A percentile compares a stretch with the other conserved stretches of the same genome.
Conservation (phyloP, 1,140 invertebrate genomes). For the Formica exsecta region DNA sequence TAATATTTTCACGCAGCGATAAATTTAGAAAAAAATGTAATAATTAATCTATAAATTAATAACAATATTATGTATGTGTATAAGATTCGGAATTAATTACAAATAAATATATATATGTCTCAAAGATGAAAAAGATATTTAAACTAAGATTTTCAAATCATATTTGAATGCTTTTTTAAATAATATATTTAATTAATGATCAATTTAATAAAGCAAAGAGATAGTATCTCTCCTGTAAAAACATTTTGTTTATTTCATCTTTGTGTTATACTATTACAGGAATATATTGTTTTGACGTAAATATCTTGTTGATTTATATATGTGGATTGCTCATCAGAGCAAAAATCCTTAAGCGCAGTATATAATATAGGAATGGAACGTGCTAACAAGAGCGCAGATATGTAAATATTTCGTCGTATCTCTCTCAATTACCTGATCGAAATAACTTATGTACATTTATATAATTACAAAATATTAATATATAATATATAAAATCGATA, state of each 20-base stretch:
- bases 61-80: neutral
- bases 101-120: neutral
- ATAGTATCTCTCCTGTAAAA: neutral
- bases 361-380: conserved; percentile 29
- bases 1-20: neutral
- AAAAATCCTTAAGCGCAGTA: conserved; percentile 15
- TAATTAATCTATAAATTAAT: neutral
- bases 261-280: conserved; percentile 45
- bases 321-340: neutral
- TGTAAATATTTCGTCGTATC: conserved; percentile 14
- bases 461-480: conserved; percentile 27
- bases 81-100: neutral
- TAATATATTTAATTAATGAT: neutral
- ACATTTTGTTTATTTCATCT: conserved; percentile 42
- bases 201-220: neutral
- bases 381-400: conserved; percentile 21
- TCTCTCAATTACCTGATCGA: neutral
- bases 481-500: conserved; percentile 51
- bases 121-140: neutral
- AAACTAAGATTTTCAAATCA: neutral
- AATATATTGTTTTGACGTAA: conserved; percentile 27
- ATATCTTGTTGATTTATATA: conserved; percentile 19
- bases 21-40: neutral
- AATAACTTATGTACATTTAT: conserved; percentile 42
- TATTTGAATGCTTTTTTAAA: neutral